Conservation (phyloP, 2,113 vertebrate genomes). For the Sebastes schlegelii region DNA sequence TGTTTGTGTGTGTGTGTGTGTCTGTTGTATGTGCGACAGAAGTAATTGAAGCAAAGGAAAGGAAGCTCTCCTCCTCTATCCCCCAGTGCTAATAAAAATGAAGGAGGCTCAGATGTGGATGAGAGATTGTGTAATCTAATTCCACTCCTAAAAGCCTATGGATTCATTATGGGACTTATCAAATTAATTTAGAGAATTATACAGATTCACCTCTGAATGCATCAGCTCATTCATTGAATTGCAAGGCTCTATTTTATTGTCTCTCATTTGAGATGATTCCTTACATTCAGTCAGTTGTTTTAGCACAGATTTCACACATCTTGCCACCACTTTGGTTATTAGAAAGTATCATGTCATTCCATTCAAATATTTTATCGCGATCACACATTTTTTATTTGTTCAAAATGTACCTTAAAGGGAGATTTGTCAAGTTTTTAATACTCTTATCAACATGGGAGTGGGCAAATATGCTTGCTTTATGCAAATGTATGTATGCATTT, state of each 20-base stretch:
- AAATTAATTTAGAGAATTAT: conserved; percentile 51
- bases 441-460: too few species aligned
- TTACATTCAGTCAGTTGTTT: neutral
- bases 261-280: conserved; percentile 2
- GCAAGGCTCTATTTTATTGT: neutral
- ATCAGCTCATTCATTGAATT: conserved; percentile 23
- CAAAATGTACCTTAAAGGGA: too few species aligned
- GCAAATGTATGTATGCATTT: too few species aligned
- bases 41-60: conserved; percentile 39
- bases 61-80: conserved; percentile 8
- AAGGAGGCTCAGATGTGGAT: conserved; percentile 37
- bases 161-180: conserved; percentile 44
- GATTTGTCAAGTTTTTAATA: too few species aligned
- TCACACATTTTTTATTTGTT: too few species aligned
- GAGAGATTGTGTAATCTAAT: conserved; percentile 44
- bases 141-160: conserved; percentile 35
- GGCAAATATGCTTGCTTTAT: too few species aligned
- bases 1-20: neutral
- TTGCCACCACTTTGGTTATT: neutral
- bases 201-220: conserved; percentile 21
- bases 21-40: conserved; percentile 11
- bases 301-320: neutral
- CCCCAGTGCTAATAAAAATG: conserved; percentile 20
- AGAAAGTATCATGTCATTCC: neutral
- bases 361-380: too few species aligned